Percentiles rank a stretch among this genome's conserved stretches.
Conservation (phyloP, 2,113 vertebrate genomes). For the Chlorodrepanis virens region DNA sequence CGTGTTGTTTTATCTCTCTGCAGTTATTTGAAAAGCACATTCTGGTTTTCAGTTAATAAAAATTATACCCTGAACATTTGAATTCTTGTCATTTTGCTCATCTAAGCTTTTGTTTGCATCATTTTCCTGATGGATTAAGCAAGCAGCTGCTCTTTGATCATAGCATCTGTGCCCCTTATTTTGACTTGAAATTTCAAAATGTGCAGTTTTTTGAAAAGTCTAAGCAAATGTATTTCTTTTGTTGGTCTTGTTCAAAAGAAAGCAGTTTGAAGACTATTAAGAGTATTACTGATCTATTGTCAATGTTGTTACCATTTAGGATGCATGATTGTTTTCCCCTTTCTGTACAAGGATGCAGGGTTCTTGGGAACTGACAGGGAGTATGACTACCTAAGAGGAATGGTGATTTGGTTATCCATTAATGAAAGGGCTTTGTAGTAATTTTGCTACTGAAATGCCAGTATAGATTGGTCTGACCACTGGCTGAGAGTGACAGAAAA, state of each 20-base stretch:
- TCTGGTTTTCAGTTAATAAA: background rate
- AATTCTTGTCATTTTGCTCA: background rate
- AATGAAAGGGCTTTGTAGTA: background rate
- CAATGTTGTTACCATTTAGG: background rate
- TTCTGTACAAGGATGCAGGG: background rate
- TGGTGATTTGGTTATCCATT: background rate
- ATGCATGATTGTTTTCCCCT: background rate
- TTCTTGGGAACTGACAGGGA: background rate
- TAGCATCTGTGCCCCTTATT: background rate
- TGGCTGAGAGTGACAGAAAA: background rate
- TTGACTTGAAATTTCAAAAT: constrained; percentile 5
- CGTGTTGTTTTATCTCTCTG: background rate
- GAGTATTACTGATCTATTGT: background rate
- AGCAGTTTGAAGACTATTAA: background rate
- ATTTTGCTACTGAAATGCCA: background rate
- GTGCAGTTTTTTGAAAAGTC: background rate
- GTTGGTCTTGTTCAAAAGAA: background rate
- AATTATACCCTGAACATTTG: background rate
- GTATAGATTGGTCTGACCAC: background rate
- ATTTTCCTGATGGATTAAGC: constrained; percentile 15
- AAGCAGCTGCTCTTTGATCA: constrained; percentile 30
- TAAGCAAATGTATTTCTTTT: constrained; percentile 17
- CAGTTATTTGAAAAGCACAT: background rate
- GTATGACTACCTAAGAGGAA: background rate
- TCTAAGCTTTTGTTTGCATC: constrained; percentile 21